Conservation (phyloP, 2,888 invertebrate species). For the Polydrusus cervinus region DNA sequence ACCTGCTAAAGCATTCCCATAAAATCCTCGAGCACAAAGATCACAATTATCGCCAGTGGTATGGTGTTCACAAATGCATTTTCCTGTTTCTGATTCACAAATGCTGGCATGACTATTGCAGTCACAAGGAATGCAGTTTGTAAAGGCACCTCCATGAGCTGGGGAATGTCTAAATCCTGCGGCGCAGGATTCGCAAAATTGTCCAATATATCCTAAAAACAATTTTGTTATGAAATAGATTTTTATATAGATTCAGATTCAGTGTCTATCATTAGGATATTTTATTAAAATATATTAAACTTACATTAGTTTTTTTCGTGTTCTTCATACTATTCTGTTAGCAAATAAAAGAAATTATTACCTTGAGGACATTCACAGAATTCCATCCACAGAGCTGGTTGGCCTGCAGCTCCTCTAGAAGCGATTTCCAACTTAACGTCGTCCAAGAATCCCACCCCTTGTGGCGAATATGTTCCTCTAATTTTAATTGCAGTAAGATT, state of each 20-base stretch:
- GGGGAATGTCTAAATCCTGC: constrained; percentile 95
- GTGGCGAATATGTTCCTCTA: constrained; percentile 90
- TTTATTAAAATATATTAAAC: too few species aligned
- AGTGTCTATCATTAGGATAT: too few species aligned
- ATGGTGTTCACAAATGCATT: constrained; percentile 97
- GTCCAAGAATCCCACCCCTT: constrained; percentile 91
- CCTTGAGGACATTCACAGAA: constrained; percentile 92
- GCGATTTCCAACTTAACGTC: constrained; percentile 93
- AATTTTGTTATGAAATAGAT: too few species aligned
- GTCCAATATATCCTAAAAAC: constrained; percentile 82
- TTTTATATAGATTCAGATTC: too few species aligned
- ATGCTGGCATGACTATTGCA: constrained; percentile 97
- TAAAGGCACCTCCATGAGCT: constrained; percentile 84
- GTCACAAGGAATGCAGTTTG: constrained; percentile 95
- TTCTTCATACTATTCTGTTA: too few species aligned
- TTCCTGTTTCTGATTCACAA: constrained; percentile 96
- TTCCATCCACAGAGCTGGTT: constrained; percentile 94
- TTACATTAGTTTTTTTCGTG: too few species aligned
- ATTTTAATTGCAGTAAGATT: constrained; percentile 96
- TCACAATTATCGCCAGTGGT: constrained; percentile 97
- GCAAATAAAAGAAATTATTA: constrained; percentile 41
- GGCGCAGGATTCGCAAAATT: constrained; percentile 98
- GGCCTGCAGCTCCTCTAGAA: constrained; percentile 80
- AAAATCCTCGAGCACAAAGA: constrained; percentile 93
- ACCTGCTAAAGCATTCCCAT: constrained; percentile 89